A percentile compares a stretch with the other conserved stretches of the same genome.
Evolutionary conservation across 1,140 invertebrate genomes (phyloP).

Genomic region (Drosophila subpulchrella): DNA sequence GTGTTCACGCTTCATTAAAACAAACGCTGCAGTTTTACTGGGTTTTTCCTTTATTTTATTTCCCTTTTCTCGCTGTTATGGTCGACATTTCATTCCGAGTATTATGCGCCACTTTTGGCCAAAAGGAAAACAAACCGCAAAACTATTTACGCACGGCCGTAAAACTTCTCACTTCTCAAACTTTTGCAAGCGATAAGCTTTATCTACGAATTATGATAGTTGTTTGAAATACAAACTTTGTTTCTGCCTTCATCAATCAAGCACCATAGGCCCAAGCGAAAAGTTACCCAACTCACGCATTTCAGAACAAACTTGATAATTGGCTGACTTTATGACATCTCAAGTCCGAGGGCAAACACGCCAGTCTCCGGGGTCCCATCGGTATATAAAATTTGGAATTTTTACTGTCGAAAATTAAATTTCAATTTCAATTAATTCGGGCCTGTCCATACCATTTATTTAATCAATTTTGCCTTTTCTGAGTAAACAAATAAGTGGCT

Average conservation of each 20-base stretch:
- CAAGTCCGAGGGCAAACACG: conserved; percentile 14
- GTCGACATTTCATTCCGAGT: conserved; percentile 40
- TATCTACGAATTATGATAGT: conserved; percentile 60
- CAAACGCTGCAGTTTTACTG: conserved; percentile 58
- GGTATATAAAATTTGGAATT: conserved; percentile 3
- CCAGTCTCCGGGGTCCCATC: conserved; percentile 12
- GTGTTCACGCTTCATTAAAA: conserved; percentile 79
- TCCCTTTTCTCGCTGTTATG: conserved; percentile 29
- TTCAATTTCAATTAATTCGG: conserved; percentile 30
- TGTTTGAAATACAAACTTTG: conserved; percentile 53
- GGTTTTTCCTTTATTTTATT: conserved; percentile 42
- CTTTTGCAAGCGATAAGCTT: conserved; percentile 62
- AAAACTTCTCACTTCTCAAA: conserved; percentile 33
- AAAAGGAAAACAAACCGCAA: conserved; percentile 36
- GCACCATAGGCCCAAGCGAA: conserved; percentile 35
- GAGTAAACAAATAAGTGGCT: conserved; percentile 14
- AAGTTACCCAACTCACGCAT: conserved; percentile 40
- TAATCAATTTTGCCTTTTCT: conserved; percentile 9
- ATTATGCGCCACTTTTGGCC: conserved; percentile 55
- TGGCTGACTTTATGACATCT: conserved; percentile 27
- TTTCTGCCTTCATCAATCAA: conserved; percentile 50
- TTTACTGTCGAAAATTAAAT: conserved; percentile 46
- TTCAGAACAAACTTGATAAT: conserved; percentile 46
- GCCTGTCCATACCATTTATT: conserved; percentile 1
- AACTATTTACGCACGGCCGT: conserved; percentile 67